These are phyloP conservation scores for Platyscapa corneri DNA, from an alignment of 1,140 invertebrate species.

Conservation along the genomic window DNA sequence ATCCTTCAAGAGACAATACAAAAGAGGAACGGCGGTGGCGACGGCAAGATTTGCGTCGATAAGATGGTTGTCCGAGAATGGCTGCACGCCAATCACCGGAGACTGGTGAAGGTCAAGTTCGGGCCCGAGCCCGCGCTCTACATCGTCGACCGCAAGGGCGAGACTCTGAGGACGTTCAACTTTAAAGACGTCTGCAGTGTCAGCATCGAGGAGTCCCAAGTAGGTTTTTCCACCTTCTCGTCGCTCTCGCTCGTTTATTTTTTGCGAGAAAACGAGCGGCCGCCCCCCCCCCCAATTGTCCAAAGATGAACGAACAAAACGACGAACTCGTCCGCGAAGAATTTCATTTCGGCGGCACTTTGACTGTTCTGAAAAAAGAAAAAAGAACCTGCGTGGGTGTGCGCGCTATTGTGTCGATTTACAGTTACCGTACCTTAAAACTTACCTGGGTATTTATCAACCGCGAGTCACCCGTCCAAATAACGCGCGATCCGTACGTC, in stretches of 20 bases:
- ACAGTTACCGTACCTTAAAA: too few species aligned
- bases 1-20: conserved; percentile 88
- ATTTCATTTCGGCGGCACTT: too few species aligned
- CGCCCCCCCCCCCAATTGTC: too few species aligned
- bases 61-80: conserved; percentile 96
- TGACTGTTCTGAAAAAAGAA: too few species aligned
- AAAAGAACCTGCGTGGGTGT: too few species aligned
- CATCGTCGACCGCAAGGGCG: conserved; percentile 91
- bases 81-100: conserved; percentile 94
- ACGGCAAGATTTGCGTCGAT: conserved; percentile 84
- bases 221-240: conserved; percentile 5
- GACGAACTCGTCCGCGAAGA: too few species aligned
- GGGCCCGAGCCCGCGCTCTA: conserved; percentile 88
- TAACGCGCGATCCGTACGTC: too few species aligned
- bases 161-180: conserved; percentile 88
- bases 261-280: too few species aligned
- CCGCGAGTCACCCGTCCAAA: too few species aligned
- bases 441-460: too few species aligned
- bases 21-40: conserved; percentile 71
- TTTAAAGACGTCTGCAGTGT: conserved; percentile 84
- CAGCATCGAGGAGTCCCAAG: conserved; percentile 83
- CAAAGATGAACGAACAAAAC: too few species aligned
- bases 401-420: too few species aligned
- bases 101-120: conserved; percentile 92
- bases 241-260: background rate